phyloP scores from a whole-genome alignment of 1,140 invertebrate genomes.

The Spodoptera litura region DNA sequence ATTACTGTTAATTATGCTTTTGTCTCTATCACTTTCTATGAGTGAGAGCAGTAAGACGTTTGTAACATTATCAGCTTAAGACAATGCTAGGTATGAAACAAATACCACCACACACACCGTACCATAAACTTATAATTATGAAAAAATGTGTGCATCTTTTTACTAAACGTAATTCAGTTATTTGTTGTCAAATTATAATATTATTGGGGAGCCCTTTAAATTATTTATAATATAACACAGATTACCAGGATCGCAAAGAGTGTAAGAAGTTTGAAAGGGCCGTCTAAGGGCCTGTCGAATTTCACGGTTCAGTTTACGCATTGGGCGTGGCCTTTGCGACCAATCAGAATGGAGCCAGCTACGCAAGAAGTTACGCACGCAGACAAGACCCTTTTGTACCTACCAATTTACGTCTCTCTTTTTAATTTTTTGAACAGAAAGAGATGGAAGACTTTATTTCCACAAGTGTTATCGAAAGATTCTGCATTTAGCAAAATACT shows the following conservation, averaged over 20 bases:
- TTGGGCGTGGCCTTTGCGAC: constrained; percentile 76
- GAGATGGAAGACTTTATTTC: constrained; percentile 27
- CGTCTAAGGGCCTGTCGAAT: constrained; percentile 74
- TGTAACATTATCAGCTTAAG: neutral
- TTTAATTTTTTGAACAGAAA: constrained; percentile 19
- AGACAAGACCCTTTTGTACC: constrained; percentile 57
- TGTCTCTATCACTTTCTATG: constrained; percentile 33
- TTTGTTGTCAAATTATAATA: constrained; percentile 60
- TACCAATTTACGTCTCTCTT: constrained; percentile 42
- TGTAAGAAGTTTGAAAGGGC: constrained; percentile 76
- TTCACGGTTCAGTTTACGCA: constrained; percentile 81
- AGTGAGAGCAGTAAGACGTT: neutral
- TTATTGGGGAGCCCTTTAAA: constrained; percentile 79
- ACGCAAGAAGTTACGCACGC: constrained; percentile 77
- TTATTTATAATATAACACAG: constrained; percentile 86
- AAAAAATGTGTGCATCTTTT: constrained; percentile 21
- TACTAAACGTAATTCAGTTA: constrained; percentile 47
- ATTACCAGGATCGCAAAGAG: constrained; percentile 76
- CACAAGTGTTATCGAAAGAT: neutral
- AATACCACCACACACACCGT: neutral
- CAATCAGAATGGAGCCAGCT: constrained; percentile 72
- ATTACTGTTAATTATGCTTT: constrained; percentile 61
- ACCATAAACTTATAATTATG: neutral
- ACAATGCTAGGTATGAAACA: neutral
- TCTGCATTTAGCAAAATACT: neutral